A percentile compares a stretch with the other conserved stretches of the same genome.
These are phyloP conservation scores for Spodoptera litura DNA, from an alignment of 1,140 invertebrate genomes.

Conservation along the genomic window DNA sequence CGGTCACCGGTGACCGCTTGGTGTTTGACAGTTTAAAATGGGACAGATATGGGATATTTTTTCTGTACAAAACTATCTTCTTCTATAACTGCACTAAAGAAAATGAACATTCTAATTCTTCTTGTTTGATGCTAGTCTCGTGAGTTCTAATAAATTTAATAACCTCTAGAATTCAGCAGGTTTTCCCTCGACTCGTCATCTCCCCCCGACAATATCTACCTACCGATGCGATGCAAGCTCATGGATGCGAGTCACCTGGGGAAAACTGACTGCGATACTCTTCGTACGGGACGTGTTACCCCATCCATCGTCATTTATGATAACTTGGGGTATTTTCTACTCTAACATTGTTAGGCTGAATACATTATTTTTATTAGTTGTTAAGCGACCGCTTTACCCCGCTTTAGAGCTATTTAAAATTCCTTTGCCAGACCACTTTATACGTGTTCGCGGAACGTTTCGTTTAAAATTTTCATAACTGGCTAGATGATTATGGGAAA, in stretches of 20 bases:
- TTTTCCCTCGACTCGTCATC: conserved; percentile 21
- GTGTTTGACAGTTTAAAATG: no score
- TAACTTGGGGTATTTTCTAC: conserved; percentile 9
- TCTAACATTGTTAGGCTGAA: conserved; percentile 24
- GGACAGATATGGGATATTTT: no score
- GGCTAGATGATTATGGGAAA: conserved; percentile 19
- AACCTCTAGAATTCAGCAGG: conserved; percentile 3
- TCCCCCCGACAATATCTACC: conserved; percentile 18
- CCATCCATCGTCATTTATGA: conserved; percentile 30
- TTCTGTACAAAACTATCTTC: no score
- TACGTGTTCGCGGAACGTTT: conserved; percentile 16
- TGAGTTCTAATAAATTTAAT: conserved; percentile 2
- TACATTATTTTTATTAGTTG: conserved; percentile 31
- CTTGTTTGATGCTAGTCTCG: no score
- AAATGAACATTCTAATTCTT: no score
- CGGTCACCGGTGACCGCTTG: no score
- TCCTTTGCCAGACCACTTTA: conserved; percentile 10
- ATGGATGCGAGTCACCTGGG: conserved; percentile 16
- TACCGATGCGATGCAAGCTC: conserved; percentile 2
- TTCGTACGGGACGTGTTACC: conserved; percentile 14
- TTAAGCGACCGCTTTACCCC: conserved; percentile 15
- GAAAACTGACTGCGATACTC: conserved; percentile 16
- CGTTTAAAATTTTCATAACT: conserved; percentile 5
- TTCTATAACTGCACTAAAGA: no score
- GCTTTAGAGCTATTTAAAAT: conserved; percentile 15